phyloP scores from a whole-genome alignment of 2,888 invertebrate species.

The Serrognathus titanus region DNA sequence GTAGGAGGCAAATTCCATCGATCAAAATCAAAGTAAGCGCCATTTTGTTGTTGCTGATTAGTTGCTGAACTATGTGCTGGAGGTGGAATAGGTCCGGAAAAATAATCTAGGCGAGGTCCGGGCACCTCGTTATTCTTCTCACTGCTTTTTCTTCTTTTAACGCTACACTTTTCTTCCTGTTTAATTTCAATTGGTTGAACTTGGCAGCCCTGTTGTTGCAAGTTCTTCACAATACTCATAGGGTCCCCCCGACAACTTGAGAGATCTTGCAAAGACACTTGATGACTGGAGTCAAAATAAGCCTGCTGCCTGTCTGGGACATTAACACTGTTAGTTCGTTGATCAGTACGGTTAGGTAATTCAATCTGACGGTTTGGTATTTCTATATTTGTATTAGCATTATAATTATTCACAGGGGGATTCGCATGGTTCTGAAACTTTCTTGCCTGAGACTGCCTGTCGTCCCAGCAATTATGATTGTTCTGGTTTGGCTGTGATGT shows the following conservation, averaged over 20 bases:
- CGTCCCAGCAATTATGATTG: slow-evolving; percentile 58
- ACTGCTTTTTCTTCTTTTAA: slow-evolving; percentile 57
- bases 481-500: slow-evolving; percentile 37
- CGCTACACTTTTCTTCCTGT: slow-evolving; percentile 44
- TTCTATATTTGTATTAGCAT: slow-evolving; percentile 46
- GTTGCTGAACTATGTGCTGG: slow-evolving; percentile 64
- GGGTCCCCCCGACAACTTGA: slow-evolving; percentile 73
- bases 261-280: slow-evolving; percentile 64
- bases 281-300: slow-evolving; percentile 63
- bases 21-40: slow-evolving; percentile 76
- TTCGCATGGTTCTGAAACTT: slow-evolving; percentile 51
- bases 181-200: slow-evolving; percentile 42
- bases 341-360: slow-evolving; percentile 26
- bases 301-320: slow-evolving; percentile 58
- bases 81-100: slow-evolving; percentile 61
- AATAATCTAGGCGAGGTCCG: slow-evolving; percentile 52
- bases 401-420: slow-evolving; percentile 41
- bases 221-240: slow-evolving; percentile 72
- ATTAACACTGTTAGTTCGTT: slow-evolving; percentile 51
- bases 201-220: slow-evolving; percentile 46
- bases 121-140: slow-evolving; percentile 58
- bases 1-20: slow-evolving; percentile 74
- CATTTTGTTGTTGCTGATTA: slow-evolving; percentile 55
- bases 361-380: slow-evolving; percentile 35
- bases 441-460: slow-evolving; percentile 51